These are phyloP conservation scores for Dendrolimus houi DNA, from an alignment of 2,888 invertebrate species.

Conservation along the genomic window DNA sequence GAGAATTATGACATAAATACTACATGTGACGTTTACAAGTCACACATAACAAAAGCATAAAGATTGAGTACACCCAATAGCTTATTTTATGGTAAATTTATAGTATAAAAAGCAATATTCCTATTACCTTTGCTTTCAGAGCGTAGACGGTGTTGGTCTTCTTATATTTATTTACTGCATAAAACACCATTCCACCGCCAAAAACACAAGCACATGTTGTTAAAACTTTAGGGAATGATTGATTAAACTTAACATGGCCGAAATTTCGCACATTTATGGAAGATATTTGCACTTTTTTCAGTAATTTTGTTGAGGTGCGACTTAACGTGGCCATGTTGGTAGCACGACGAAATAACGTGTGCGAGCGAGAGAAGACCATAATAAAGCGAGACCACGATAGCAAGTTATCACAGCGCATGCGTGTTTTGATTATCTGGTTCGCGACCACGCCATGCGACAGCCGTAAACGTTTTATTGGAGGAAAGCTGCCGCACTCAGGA, in stretches of 20 bases:
- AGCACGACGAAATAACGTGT: slow-evolving; percentile 55
- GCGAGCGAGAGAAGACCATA: slow-evolving; percentile 26
- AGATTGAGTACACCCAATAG: no score
- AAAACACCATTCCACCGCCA: slow-evolving; percentile 54
- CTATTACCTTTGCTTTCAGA: slow-evolving; percentile 61
- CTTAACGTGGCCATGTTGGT: slow-evolving; percentile 71
- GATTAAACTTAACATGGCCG: slow-evolving; percentile 42
- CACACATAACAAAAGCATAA: no score
- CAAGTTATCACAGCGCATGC: slow-evolving; percentile 23
- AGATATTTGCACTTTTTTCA: slow-evolving; percentile 52
- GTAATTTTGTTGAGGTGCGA: slow-evolving; percentile 58
- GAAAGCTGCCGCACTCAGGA: no score
- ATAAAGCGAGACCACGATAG: not conserved
- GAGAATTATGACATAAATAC: slow-evolving; percentile 28
- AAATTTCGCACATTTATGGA: slow-evolving; percentile 46
- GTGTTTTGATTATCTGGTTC: slow-evolving; percentile 8
- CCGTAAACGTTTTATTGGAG: no score
- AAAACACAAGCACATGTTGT: slow-evolving; percentile 61
- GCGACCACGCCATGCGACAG: no score
- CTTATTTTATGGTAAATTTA: not conserved
- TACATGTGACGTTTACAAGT: slow-evolving; percentile 1
- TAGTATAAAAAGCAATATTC: not conserved
- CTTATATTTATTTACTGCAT: slow-evolving; percentile 48
- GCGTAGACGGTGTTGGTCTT: slow-evolving; percentile 58
- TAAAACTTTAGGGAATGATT: slow-evolving; percentile 39